Percentiles rank a stretch among this genome's conserved stretches.
Conservation (phyloP, 2,113 vertebrate species). For the Zootoca vivipara region DNA sequence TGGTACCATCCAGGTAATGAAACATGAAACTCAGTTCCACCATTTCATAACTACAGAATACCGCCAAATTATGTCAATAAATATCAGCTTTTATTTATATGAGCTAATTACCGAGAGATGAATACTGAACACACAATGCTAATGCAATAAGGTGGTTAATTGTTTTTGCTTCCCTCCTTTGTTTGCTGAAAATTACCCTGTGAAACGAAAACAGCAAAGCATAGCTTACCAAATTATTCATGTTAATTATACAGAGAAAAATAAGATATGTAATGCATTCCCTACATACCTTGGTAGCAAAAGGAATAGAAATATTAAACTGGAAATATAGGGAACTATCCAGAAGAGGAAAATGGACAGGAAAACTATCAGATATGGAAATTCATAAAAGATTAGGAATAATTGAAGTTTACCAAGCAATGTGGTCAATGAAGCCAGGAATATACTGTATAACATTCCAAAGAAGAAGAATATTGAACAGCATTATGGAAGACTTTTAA, state of each 20-base stretch:
- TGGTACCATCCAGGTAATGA: not conserved
- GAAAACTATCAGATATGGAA: not conserved
- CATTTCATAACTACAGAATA: slow-evolving; percentile 22
- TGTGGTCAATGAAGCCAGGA: not conserved
- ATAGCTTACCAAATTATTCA: slow-evolving; percentile 8
- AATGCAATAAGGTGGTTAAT: slow-evolving; percentile 40
- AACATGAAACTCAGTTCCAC: not conserved
- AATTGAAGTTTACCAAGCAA: not conserved
- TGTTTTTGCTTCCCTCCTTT: slow-evolving; percentile 19
- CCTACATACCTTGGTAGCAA: not conserved
- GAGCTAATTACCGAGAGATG: slow-evolving; percentile 19
- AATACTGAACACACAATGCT: slow-evolving; percentile 8
- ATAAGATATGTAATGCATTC: not conserved
- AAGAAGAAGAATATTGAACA: not conserved
- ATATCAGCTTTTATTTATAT: slow-evolving; percentile 33
- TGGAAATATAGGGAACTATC: not conserved
- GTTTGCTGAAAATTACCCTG: not conserved
- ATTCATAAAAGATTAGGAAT: not conserved
- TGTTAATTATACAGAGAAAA: not conserved
- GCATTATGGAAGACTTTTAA: not conserved
- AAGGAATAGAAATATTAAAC: not conserved
- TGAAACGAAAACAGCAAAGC: slow-evolving; percentile 5
- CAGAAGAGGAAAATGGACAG: not conserved
- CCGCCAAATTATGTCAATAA: slow-evolving; percentile 42
- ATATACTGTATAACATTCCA: not conserved